Evolutionary conservation across 2,888 invertebrate species (phyloP).

Genomic region (Macrosiphum euphorbiae): DNA sequence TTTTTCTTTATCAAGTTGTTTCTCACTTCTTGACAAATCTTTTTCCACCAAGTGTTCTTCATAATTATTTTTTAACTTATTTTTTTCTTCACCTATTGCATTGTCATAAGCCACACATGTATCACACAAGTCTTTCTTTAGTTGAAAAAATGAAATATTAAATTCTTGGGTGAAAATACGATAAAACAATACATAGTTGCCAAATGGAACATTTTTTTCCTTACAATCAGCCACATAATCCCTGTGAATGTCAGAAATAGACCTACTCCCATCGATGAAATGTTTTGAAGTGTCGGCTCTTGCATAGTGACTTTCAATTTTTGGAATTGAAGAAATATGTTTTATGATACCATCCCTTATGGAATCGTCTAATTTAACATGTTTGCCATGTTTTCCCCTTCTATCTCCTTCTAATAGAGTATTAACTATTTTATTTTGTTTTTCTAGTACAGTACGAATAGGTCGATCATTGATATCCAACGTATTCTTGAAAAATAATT

Average conservation of each 20-base stretch:
- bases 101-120: conserved; percentile 21
- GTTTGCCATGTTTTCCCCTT: conserved; percentile 42
- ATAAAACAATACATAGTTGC: conserved; percentile 59
- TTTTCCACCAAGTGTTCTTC: conserved; percentile 66
- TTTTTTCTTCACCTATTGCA: conserved; percentile 52
- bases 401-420: conserved; percentile 38
- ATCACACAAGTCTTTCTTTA: conserved; percentile 15
- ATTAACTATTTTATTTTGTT: background rate
- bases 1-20: conserved; percentile 42
- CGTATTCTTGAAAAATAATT: conserved; percentile 56
- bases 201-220: conserved; percentile 54
- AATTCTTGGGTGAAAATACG: conserved; percentile 57
- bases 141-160: conserved; percentile 56
- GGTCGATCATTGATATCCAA: conserved; percentile 48
- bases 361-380: conserved; percentile 4
- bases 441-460: conserved; percentile 40
- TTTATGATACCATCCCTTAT: conserved; percentile 40
- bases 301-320: conserved; percentile 67
- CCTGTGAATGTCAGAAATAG: conserved; percentile 57
- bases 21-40: conserved; percentile 65
- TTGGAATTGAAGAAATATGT: conserved; percentile 62
- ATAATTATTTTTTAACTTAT: conserved; percentile 47
- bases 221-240: conserved; percentile 51
- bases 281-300: conserved; percentile 63
- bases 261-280: conserved; percentile 67